phyloP scores from a whole-genome alignment of 2,113 vertebrate genomes.

The Hymenochirus boettgeri region DNA sequence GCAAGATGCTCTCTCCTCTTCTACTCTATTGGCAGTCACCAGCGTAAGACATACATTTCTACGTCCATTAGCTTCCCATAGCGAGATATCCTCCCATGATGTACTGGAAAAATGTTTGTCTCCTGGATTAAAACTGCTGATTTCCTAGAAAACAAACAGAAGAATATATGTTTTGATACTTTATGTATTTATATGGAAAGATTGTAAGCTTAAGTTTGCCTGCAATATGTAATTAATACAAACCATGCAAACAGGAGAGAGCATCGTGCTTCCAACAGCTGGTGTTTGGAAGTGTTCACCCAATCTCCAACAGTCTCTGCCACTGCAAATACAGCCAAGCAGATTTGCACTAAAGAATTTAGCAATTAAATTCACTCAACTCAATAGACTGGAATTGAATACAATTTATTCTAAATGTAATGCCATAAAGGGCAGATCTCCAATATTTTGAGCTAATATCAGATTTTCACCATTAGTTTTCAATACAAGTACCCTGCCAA shows the following conservation, averaged over 20 bases:
- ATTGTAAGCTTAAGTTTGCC: neutral
- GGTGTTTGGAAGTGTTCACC: too few species aligned
- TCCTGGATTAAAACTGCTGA: constrained; percentile 69
- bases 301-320: too few species aligned
- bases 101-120: constrained; percentile 69
- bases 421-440: too few species aligned
- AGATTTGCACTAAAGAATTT: too few species aligned
- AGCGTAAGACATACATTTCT: constrained; percentile 61
- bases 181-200: constrained; percentile 3
- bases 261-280: neutral
- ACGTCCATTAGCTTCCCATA: constrained; percentile 66
- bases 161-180: constrained; percentile 39
- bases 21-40: constrained; percentile 32
- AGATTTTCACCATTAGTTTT: too few species aligned
- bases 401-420: too few species aligned
- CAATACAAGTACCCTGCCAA: too few species aligned
- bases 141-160: constrained; percentile 58
- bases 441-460: too few species aligned
- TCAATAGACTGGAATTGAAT: too few species aligned
- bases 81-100: constrained; percentile 72
- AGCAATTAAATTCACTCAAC: too few species aligned
- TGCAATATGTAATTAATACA: neutral
- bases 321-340: too few species aligned
- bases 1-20: constrained; percentile 3
- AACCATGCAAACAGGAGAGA: constrained; percentile 1